Evolutionary conservation across 2,113 vertebrate genomes (phyloP).

Genomic region (Ramphastos sulfuratus): DNA sequence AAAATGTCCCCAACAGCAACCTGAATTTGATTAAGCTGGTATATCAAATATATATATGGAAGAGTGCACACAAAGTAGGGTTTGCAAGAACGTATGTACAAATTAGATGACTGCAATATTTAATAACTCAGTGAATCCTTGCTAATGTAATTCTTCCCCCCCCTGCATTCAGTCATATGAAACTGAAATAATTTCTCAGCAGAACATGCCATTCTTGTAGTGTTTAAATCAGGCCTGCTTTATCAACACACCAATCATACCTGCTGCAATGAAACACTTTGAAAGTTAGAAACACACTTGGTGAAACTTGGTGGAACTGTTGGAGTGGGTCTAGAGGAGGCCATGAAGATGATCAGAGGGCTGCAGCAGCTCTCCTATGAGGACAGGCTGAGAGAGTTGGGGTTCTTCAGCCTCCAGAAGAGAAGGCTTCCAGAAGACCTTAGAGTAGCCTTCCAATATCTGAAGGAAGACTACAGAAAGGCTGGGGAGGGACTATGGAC

Average conservation of each 20-base stretch:
- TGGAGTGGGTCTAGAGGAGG: too few species aligned
- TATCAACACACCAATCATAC: not conserved
- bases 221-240: not conserved
- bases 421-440: too few species aligned
- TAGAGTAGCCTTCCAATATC: too few species aligned
- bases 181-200: not conserved
- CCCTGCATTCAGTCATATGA: not conserved
- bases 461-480: too few species aligned
- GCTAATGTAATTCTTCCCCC: not conserved
- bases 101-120: slow-evolving; percentile 33
- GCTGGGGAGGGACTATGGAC: too few species aligned
- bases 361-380: too few species aligned
- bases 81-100: slow-evolving; percentile 3
- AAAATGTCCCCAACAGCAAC: slow-evolving; percentile 22
- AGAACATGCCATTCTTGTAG: not conserved
- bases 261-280: not conserved
- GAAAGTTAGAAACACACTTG: not conserved
- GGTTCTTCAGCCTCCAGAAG: too few species aligned
- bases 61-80: not conserved
- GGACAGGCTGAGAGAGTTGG: too few species aligned
- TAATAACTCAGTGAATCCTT: slow-evolving; percentile 18
- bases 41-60: slow-evolving; percentile 35
- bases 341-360: too few species aligned
- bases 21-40: slow-evolving; percentile 41
- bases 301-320: not conserved